phyloP scores from a whole-genome alignment of 2,888 invertebrate species.

The Agrypnus murinus region DNA sequence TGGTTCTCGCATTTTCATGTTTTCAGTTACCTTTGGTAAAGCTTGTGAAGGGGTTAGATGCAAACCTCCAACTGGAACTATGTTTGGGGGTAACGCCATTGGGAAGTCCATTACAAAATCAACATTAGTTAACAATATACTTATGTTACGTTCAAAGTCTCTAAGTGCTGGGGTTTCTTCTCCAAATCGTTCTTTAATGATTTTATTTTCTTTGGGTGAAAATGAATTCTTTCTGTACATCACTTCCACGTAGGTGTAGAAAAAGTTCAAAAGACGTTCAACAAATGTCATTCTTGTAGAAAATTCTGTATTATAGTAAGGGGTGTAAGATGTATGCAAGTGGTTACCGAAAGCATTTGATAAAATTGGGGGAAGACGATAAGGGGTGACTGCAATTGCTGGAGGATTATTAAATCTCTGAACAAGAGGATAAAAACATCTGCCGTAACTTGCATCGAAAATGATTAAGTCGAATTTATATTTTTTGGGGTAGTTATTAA shows the following conservation, averaged over 20 bases:
- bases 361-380: constrained; percentile 54
- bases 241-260: constrained; percentile 51
- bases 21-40: constrained; percentile 60
- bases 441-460: constrained; percentile 56
- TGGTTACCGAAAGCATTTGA: constrained; percentile 55
- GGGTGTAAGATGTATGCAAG: constrained; percentile 60
- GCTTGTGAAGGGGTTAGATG: constrained; percentile 61
- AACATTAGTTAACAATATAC: constrained; percentile 63
- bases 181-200: constrained; percentile 59
- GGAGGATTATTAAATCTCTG: constrained; percentile 57
- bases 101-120: constrained; percentile 63
- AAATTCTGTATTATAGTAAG: constrained; percentile 56
- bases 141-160: constrained; percentile 60
- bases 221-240: constrained; percentile 54
- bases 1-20: not conserved
- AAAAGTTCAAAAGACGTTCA: constrained; percentile 58
- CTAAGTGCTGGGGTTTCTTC: constrained; percentile 57
- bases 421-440: constrained; percentile 57
- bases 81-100: constrained; percentile 65
- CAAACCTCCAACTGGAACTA: constrained; percentile 67
- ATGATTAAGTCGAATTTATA: constrained; percentile 58
- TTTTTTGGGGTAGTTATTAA: constrained; percentile 54
- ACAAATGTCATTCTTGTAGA: constrained; percentile 58
- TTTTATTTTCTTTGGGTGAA: constrained; percentile 52
- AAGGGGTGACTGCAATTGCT: constrained; percentile 56